A percentile compares a stretch with the other conserved stretches of the same genome.
Evolutionary conservation across 2,113 vertebrate species (phyloP).

Genomic region (Tyrannus savana): DNA sequence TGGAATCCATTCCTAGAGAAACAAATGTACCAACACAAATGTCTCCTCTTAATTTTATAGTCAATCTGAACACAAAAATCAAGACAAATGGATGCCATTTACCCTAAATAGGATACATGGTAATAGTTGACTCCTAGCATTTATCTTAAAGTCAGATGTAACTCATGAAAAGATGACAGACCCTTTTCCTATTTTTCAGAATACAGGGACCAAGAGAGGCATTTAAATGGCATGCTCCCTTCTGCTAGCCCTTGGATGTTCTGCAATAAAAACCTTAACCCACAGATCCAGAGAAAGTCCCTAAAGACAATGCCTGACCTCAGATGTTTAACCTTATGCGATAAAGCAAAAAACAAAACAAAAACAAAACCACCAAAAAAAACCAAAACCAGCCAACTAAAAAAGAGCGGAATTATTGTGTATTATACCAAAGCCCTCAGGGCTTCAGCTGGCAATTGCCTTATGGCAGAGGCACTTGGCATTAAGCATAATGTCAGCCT

Average conservation of each 20-base stretch:
- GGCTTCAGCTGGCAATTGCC: not conserved
- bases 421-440: not conserved
- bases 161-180: not conserved
- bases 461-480: not conserved
- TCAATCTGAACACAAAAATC: not conserved
- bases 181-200: not conserved
- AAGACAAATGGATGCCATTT: not conserved
- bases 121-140: not conserved
- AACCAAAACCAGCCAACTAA: fast-evolving
- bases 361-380: not conserved
- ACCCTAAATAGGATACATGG: not conserved
- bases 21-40: not conserved
- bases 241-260: not conserved
- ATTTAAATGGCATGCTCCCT: not conserved
- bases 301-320: not conserved
- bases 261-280: not conserved
- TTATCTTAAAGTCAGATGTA: not conserved
- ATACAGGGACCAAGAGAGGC: not conserved
- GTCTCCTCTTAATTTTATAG: not conserved
- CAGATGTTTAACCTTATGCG: not conserved
- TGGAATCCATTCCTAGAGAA: not conserved
- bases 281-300: not conserved
- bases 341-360: not conserved
- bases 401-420: not conserved
- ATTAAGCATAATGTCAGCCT: not conserved